These are phyloP conservation scores for Panagrolaimus sp. DNA, from an alignment of 1,140 invertebrate genomes.

Conservation along the genomic window DNA sequence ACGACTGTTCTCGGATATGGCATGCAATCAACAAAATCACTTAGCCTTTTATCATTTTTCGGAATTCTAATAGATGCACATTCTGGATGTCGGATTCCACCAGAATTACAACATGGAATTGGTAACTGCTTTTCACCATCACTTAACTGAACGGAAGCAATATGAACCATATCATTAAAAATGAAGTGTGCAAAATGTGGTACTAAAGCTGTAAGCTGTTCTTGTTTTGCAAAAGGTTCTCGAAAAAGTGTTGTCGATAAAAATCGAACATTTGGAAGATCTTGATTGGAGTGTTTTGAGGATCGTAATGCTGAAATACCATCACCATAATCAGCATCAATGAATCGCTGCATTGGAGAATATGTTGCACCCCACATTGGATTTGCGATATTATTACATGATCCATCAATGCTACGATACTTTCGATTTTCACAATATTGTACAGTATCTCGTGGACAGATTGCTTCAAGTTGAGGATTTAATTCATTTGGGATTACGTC, in stretches of 20 bases:
- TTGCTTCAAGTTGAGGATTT: neutral
- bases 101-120: constrained; percentile 50
- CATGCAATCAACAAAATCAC: constrained; percentile 39
- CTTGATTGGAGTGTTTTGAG: constrained; percentile 20
- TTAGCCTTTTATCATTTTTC: constrained; percentile 35
- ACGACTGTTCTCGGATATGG: constrained; percentile 47
- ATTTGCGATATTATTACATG: constrained; percentile 38
- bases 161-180: constrained; percentile 43
- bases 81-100: constrained; percentile 47
- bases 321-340: constrained; percentile 36
- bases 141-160: constrained; percentile 35
- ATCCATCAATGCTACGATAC: constrained; percentile 24
- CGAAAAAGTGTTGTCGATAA: constrained; percentile 44
- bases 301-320: constrained; percentile 34
- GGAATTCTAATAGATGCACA: constrained; percentile 46
- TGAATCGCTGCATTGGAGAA: constrained; percentile 28
- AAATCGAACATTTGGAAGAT: constrained; percentile 40
- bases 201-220: constrained; percentile 26
- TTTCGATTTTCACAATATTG: constrained; percentile 6
- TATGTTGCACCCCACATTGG: constrained; percentile 32
- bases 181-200: constrained; percentile 44
- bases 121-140: constrained; percentile 31
- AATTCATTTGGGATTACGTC: neutral
- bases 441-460: neutral
- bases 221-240: constrained; percentile 22